These are phyloP conservation scores for Drosophila ohnishii DNA, from an alignment of 1,140 invertebrate genomes.

Conservation along the genomic window DNA sequence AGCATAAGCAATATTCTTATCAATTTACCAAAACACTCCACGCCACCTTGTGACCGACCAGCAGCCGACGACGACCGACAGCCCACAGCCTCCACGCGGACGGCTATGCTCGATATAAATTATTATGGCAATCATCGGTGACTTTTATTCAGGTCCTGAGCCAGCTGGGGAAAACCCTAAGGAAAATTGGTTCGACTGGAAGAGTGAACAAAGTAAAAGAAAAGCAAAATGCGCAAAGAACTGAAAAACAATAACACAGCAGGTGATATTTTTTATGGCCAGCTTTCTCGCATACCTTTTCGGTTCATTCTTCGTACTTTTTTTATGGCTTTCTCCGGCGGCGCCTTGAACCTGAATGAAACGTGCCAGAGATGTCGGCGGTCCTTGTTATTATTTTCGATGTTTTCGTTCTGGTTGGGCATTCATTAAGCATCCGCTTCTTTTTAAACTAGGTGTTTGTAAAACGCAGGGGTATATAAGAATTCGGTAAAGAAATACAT, in stretches of 20 bases:
- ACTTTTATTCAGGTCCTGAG: slow-evolving; percentile 64
- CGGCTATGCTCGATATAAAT: slow-evolving; percentile 58
- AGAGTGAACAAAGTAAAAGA: neutral
- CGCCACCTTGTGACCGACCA: slow-evolving; percentile 15
- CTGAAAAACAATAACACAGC: slow-evolving; percentile 75
- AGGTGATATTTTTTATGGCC: slow-evolving; percentile 71
- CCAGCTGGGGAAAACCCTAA: slow-evolving; percentile 24
- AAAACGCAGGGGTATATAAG: neutral
- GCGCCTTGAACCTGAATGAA: slow-evolving; percentile 43
- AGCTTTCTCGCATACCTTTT: slow-evolving; percentile 4
- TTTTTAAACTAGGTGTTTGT: neutral
- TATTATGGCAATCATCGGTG: slow-evolving; percentile 78
- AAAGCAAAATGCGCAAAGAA: slow-evolving; percentile 22
- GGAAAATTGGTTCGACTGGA: slow-evolving; percentile 8
- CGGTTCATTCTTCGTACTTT: slow-evolving; percentile 15
- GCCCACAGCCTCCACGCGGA: slow-evolving; percentile 4
- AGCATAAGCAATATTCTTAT: slow-evolving; percentile 67
- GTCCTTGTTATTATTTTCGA: slow-evolving; percentile 35
- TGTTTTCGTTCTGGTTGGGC: slow-evolving; percentile 29
- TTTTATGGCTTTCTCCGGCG: slow-evolving; percentile 48
- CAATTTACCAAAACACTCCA: slow-evolving; percentile 66
- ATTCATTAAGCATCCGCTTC: slow-evolving; percentile 56
- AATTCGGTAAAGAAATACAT: neutral
- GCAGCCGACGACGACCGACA: slow-evolving; percentile 3
- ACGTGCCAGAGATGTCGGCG: slow-evolving; percentile 45